Conservation (phyloP, 2,797 vertebrate genomes). For the Ambastaia sidthimunki region DNA sequence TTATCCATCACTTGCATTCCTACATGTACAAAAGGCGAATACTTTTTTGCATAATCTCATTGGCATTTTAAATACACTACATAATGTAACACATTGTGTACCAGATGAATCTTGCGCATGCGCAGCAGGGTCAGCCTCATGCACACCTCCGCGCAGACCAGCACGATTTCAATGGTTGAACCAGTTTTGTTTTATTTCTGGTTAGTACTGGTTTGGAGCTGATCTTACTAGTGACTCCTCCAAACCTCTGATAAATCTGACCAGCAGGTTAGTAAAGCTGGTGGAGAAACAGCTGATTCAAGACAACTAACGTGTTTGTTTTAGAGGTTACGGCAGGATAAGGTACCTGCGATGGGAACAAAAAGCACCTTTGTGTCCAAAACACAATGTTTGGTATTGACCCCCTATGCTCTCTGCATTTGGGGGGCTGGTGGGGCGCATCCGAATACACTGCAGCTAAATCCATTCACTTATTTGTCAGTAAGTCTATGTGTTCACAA, state of each 20-base stretch:
- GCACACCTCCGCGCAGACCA: not conserved
- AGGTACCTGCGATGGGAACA: too few species aligned
- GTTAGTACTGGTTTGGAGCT: slow-evolving; percentile 61
- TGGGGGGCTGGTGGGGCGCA: too few species aligned
- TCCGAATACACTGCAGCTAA: slow-evolving; percentile 74
- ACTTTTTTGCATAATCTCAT: slow-evolving; percentile 64
- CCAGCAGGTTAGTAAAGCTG: too few species aligned
- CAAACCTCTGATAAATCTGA: not conserved
- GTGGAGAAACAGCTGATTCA: too few species aligned
- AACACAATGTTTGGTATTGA: too few species aligned
- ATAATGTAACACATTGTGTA: slow-evolving; percentile 43
- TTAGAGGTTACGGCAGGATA: too few species aligned
- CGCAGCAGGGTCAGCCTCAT: not conserved
- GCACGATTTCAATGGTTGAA: not conserved
- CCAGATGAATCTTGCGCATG: slow-evolving; percentile 12
- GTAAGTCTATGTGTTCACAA: slow-evolving; percentile 78
- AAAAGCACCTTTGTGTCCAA: too few species aligned
- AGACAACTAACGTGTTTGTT: too few species aligned
- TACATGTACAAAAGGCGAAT: slow-evolving; percentile 62
- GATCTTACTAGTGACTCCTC: slow-evolving; percentile 39
- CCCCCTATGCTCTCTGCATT: too few species aligned
- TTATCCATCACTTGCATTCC: slow-evolving; percentile 54
- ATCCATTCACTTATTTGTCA: slow-evolving; percentile 76
- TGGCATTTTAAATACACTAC: slow-evolving; percentile 5
- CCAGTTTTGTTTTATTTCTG: slow-evolving; percentile 10